phyloP scores from a whole-genome alignment of 2,888 invertebrate genomes.

The Subacronicta megacephala region DNA sequence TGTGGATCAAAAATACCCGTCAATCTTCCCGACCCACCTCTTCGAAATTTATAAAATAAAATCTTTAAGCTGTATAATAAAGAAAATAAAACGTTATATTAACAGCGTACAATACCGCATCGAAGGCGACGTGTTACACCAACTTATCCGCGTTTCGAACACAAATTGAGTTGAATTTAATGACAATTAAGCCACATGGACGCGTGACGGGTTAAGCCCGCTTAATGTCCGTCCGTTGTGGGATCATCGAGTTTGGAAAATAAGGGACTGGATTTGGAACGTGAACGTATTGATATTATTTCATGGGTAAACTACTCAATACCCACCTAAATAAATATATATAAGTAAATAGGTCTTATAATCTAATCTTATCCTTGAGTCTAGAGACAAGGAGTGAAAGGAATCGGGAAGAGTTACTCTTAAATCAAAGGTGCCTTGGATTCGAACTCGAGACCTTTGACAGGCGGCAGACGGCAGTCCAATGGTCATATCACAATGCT shows the following conservation, averaged over 20 bases:
- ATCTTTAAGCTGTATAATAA: conserved; percentile 42
- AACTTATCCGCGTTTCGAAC: conserved; percentile 62
- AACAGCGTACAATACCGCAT: conserved; percentile 58
- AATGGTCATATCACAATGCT: too few species aligned
- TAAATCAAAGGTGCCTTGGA: too few species aligned
- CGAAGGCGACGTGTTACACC: conserved; percentile 62
- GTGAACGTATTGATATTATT: too few species aligned
- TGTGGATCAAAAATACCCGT: conserved; percentile 31
- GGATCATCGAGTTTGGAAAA: conserved; percentile 64
- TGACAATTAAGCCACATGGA: conserved; percentile 70
- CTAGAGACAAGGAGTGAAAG: too few species aligned
- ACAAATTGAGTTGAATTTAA: conserved; percentile 77
- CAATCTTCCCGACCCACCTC: conserved; percentile 28
- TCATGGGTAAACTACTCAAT: too few species aligned
- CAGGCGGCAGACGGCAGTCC: too few species aligned
- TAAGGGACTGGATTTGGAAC: conserved; percentile 30
- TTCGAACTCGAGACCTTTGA: too few species aligned
- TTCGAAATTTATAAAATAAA: conserved; percentile 36
- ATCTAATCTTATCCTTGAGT: too few species aligned
- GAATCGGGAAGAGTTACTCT: too few species aligned
- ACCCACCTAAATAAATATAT: too few species aligned
- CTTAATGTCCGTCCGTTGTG: conserved; percentile 71
- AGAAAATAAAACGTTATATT: conserved; percentile 31
- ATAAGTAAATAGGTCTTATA: too few species aligned
- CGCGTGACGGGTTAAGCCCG: conserved; percentile 66